Base-by-base conservation (phyloP, 2,888 invertebrate species). In the Hymenopus coronatus region DNA sequence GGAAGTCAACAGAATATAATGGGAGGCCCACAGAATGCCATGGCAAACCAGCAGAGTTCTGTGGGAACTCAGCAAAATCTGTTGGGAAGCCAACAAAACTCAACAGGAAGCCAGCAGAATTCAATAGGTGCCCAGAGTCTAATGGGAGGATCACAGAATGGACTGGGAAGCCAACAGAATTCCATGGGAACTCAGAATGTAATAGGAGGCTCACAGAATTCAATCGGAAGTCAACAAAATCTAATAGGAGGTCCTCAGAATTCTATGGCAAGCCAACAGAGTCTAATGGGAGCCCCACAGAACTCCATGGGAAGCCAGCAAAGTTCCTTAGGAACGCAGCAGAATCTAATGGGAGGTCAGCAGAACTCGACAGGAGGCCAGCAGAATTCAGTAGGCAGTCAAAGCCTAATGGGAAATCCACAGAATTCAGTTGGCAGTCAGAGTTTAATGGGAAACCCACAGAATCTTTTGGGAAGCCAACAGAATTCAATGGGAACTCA, bases 351-450 rank as follows among this genome's bases (percentile, higher is more conserved):
- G 54, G 83, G 84, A 70, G 54, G 25, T 8, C 70, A 54, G 25
- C 86, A 86, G 27, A 87, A 83, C 70, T 28, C 83, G 12, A 89
- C 86, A 82, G 84, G n/a, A 70, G n/a, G 20, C 9, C 28, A 30
- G n/a, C 89, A 87, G 83, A 89, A 83, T 70, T 46, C 89, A 28
- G 33, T 89, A 87, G 88, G 28, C 4, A n/a, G 27, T 30, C 88
- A 33, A 15, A 84, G 25, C 46, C 33, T 27, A 83, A 28, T 88
- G 28, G 83, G 30, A 83, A 25, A n/a, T 15, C 27, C 28, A 70
- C 84, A 89, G 15, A 88, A 28, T 86, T 46, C 88, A 25, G 83
- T 86, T 28, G 70, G 54, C 7, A 30, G 25, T 28, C 88, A 88
- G 28, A 81, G 28, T 30, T 54, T 85, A 40, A 84, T 89, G 28